Base-by-base conservation (phyloP, 1,140 invertebrate genomes). In the Drosophila sechellia region DNA sequence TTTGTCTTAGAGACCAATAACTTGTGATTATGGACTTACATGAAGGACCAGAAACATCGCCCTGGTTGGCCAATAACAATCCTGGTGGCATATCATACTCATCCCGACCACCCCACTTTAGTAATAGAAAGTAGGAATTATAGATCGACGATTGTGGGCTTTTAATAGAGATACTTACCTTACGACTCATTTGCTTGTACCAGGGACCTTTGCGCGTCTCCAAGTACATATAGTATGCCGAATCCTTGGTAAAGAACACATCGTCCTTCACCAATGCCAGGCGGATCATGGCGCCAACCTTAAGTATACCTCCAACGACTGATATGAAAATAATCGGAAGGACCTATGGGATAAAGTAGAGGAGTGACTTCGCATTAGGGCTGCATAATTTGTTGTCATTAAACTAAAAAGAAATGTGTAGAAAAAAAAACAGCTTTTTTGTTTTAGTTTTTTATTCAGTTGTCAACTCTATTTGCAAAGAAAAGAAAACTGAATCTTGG, bases 81-180 rank as follows among this genome's bases (percentile, higher is more conserved):
- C 25, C 71, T 0, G 49, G 40, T 12, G 81, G 81, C 35, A 59
- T 55, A 17, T 70, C 63, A 22, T 78, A 86, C 20, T 91, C 6
- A 54, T 39, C 20, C 4, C 53, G 52, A 4, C 58, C 58, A 5
- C 34, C 52, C n/a, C n/a, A 60, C 58, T 60, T 22, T 31, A 11
- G 15, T 31, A 40, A 31, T 1, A 2, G 0, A 0, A 11, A 5
- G 17, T 5, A 20, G 4, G 10, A 45, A 15, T 58, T 25, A 53
- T 22, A 35, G 1, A 35, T 34, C 8, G 8, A 0, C 2, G 3
- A 31, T 31, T 8, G 8, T 31, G 2, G 31, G 1, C 8, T 10
- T 31, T 31, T 8, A 8, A 2, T 6, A 3, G 0, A 15, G 1
- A 5, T 3, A 65, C 43, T 31, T 0, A 49, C 63, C 59, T 66